Evolutionary conservation across 2,113 vertebrate species (phyloP), one percentile per base, ranked within the genome.

Genomic region (Mastomys natalensis): DNA sequence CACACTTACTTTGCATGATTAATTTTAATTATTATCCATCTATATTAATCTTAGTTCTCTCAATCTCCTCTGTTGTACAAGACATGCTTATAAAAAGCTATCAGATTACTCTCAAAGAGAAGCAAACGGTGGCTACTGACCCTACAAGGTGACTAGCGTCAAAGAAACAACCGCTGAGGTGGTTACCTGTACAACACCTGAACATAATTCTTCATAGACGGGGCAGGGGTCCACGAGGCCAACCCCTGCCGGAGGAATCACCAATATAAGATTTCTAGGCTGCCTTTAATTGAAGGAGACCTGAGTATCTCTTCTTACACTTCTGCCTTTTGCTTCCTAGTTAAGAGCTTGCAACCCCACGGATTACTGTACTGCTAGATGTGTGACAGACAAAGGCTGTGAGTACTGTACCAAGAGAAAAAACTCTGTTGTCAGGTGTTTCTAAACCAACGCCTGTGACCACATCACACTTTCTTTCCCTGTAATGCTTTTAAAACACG

Each of bases 401-500:
- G 26, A 95, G 51, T 51, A 68, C 37, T 51, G 34, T 40, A 51
- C 89, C 60, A 84, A 78, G 68, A 87, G 53, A 24, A 81, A 90
- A 34, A 89, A n/a, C 51, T 72, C 84, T 78, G 73, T 34, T 29
- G 45, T 81, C 66, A 85, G 66, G 31, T 22, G 72, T 6, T 34
- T 89, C 72, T 89, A 48, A 40, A 91, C 8, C 31, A 55, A 89
- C 22, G 60, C 31, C 31, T 84, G 5, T 55, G 70, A 91, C 68
- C 93, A 1, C 82, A 8, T 43, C 24, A 89, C 48, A 70, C 7
- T 64, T 90, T 37, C 17, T 78, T 95, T 92, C 74, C 45, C 88
- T 77, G 16, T 74, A 92, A 64, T 78, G 95, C 34, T 91, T 94
- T 88, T 29, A 70, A 96, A 96, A 95, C 64, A 90, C 40, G 34